These are phyloP conservation scores for Nemapogon koenigi DNA, from an alignment of 2,888 invertebrate species.

Conservation along the genomic window DNA sequence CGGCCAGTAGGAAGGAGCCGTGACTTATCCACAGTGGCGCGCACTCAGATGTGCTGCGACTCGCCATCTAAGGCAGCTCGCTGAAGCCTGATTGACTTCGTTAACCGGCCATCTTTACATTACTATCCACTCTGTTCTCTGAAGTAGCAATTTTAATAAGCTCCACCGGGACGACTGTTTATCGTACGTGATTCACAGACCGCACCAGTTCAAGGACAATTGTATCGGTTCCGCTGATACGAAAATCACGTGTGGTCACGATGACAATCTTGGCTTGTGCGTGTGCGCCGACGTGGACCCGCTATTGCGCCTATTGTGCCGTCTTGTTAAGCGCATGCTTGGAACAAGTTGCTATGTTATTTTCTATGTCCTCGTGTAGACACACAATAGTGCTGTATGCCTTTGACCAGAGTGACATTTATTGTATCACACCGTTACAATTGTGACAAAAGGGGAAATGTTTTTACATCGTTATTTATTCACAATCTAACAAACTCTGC, in stretches of 20 bases:
- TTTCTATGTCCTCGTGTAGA: not conserved
- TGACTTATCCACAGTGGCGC: constrained; percentile 44
- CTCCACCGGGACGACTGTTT: too few relatives aligned
- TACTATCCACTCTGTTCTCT: constrained; percentile 15
- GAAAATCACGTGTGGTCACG: constrained; percentile 8
- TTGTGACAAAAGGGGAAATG: constrained; percentile 8
- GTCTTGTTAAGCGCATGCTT: constrained; percentile 27
- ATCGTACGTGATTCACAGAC: too few relatives aligned
- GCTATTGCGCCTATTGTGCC: constrained; percentile 28
- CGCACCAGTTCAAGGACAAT: not conserved
- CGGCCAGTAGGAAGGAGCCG: constrained; percentile 43
- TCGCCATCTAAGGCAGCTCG: constrained; percentile 37
- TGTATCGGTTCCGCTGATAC: not conserved
- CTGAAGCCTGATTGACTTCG: constrained; percentile 43
- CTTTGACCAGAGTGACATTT: not conserved
- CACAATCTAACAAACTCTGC: too few relatives aligned
- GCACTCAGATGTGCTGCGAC: constrained; percentile 17
- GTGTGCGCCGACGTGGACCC: constrained; percentile 24
- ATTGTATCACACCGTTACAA: constrained; percentile 5
- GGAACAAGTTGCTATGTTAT: constrained; percentile 6
- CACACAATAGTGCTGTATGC: constrained; percentile 6
- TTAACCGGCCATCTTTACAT: constrained; percentile 36
- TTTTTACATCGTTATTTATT: too few relatives aligned
- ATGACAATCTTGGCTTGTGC: constrained; percentile 1
- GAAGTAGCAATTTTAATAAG: not conserved